phyloP scores from a whole-genome alignment of 2,113 vertebrate genomes.

The Ciconia boyciana region DNA sequence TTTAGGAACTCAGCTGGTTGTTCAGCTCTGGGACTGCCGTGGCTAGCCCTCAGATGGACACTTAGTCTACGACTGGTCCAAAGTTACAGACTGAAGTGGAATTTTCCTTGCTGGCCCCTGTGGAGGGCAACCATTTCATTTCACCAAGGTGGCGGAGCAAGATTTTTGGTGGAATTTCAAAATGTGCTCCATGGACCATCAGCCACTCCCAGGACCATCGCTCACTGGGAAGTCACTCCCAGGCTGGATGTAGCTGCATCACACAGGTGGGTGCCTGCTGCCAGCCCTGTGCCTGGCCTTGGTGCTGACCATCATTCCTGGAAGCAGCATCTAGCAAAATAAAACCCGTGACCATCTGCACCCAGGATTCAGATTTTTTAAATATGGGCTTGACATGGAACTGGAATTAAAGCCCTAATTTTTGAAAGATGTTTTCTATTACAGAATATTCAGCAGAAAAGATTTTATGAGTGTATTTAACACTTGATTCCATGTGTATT shows the following conservation, averaged over 20 bases:
- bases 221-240: neutral
- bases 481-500: neutral
- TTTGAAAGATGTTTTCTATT: neutral
- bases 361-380: neutral
- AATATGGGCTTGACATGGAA: neutral
- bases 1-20: neutral
- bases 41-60: accelerated
- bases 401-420: neutral
- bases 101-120: neutral
- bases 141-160: neutral
- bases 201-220: too few relatives aligned
- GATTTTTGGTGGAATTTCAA: neutral
- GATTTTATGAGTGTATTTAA: neutral
- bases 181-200: neutral
- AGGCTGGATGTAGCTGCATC: neutral
- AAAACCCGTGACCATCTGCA: accelerated
- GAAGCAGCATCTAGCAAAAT: neutral
- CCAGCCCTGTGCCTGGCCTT: neutral
- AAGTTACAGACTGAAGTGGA: neutral
- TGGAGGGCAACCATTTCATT: neutral
- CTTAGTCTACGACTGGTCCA: neutral
- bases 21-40: neutral
- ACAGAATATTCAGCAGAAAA: neutral
- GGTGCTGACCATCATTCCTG: neutral
- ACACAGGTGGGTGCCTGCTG: neutral